Base-by-base conservation (phyloP, 1,140 invertebrate genomes). In the Aphaenogaster floridana region DNA sequence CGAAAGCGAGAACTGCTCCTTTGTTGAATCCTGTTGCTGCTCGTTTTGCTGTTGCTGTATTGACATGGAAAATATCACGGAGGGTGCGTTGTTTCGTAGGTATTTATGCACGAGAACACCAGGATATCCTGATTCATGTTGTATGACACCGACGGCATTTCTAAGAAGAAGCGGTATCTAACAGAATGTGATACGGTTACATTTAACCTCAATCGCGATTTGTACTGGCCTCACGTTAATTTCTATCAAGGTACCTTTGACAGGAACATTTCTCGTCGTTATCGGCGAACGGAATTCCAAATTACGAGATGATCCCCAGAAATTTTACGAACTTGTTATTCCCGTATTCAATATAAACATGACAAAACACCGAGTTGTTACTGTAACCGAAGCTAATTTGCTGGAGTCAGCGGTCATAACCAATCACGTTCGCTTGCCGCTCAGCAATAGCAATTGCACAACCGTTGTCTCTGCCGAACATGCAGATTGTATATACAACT, bases 191-290 rank as follows among this genome's bases (percentile, higher is more conserved):
- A 57, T 50, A 64, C 11, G 42, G 54, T 78, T 85, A 17, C 8
- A 36, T 36, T 68, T 89, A 91, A 88, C 83, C 69, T 76, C 86
- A 91, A 91, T 52, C 17, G n/a, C n/a, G 57, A 79, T 69, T 50
- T 17, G 2, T 5, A 59, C 13, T 21, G 15, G 36, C 11, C 3
- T 48, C 42, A 61, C 17, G n/a, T 11, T 11, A 69, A 17, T 45
- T 39, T 71, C 45, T 13, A 61, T 36, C 3, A 63, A 68, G 61
- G 21, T 89, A 93, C 92, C 89, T 87, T 92, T 21, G 81, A 88
- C 54, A 42, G 61, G 54, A 92, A 87, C 92, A 93, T 93, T 81
- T 92, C 9, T 74, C 50, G 34, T 28, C 11, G 63, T 79, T 72
- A 34, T 68, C 71, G 52, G 4, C 2, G 21, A 34, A n/a, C 3